Conservation (phyloP, 2,113 vertebrate genomes). For the Saguinus imperator region DNA sequence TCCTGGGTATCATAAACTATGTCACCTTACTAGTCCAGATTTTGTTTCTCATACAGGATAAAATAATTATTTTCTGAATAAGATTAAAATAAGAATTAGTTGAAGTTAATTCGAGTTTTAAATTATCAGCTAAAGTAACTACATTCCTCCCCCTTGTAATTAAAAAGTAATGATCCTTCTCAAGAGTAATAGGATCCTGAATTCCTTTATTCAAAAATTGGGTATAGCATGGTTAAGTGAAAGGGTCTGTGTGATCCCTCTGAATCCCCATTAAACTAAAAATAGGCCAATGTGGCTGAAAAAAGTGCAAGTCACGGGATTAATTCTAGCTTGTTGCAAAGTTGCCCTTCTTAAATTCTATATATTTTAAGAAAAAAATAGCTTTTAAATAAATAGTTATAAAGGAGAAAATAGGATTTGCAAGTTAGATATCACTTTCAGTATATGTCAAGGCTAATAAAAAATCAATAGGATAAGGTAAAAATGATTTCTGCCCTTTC, state of each 20-base stretch:
- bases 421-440: neutral
- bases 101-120: neutral
- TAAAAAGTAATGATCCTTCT: neutral
- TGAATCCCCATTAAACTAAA: neutral
- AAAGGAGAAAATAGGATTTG: neutral
- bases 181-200: neutral
- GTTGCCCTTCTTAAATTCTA: neutral
- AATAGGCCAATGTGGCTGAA: neutral
- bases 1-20: neutral
- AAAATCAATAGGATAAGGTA: neutral
- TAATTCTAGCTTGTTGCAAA: neutral
- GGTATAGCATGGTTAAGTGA: neutral
- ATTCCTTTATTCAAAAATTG: neutral
- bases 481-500: neutral
- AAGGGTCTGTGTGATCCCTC: neutral
- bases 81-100: conserved; percentile 2
- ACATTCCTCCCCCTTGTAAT: neutral
- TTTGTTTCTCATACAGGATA: neutral
- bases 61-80: neutral
- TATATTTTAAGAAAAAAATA: neutral
- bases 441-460: neutral
- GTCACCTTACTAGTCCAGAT: neutral
- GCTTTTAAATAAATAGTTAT: neutral
- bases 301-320: neutral
- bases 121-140: neutral